Percentiles rank a stretch among this genome's conserved stretches.
Evolutionary conservation across 2,797 vertebrate species (phyloP).

Genomic region (Dendrocincla fuliginosa): DNA sequence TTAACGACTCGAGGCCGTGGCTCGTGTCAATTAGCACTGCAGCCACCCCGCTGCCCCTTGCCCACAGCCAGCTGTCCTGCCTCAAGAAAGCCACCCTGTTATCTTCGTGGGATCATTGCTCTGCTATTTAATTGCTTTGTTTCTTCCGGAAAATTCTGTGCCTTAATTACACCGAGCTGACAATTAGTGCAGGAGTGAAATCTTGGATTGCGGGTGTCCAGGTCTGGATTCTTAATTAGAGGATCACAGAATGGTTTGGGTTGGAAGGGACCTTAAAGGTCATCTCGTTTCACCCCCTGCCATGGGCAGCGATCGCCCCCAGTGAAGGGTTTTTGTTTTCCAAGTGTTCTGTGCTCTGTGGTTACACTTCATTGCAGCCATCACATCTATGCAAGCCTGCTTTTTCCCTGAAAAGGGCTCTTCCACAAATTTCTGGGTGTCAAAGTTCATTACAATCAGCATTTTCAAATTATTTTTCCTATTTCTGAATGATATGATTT

Average conservation of each 20-base stretch:
- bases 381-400: not conserved
- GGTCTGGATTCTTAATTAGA: not conserved
- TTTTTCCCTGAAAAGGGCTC: not conserved
- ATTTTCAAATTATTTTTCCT: not conserved
- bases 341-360: rapidly evolving
- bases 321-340: not conserved
- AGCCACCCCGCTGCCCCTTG: not conserved
- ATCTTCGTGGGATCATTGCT: not conserved
- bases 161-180: not conserved
- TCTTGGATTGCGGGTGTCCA: not conserved
- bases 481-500: not conserved
- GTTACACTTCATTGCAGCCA: not conserved
- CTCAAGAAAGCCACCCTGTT: not conserved
- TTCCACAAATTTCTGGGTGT: not conserved
- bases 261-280: not conserved
- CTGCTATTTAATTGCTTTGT: not conserved
- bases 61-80: not conserved
- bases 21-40: not conserved
- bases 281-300: not conserved
- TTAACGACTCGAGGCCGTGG: not conserved
- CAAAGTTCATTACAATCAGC: not conserved
- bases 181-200: not conserved
- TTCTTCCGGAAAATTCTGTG: not conserved
- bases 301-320: not conserved
- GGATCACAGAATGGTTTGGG: not conserved